Conservation (phyloP, 2,113 vertebrate genomes). For the Pungitius pungitius region DNA sequence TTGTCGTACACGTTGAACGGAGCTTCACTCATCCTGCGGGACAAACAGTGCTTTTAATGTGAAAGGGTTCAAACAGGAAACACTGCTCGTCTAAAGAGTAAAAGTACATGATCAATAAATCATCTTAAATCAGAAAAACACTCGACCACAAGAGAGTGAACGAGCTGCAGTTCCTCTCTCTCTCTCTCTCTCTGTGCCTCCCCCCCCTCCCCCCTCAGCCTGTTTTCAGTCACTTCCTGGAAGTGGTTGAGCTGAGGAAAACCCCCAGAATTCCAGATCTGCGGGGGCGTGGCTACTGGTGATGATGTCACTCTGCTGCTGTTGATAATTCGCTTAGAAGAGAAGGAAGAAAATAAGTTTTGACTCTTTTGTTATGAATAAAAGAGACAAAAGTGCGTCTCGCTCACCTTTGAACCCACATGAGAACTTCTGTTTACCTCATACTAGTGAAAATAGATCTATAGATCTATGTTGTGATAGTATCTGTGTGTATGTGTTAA, state of each 20-base stretch:
- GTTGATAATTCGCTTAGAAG: neutral
- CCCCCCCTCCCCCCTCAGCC: slow-evolving; percentile 9
- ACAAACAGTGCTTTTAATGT: neutral
- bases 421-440: too few relatives aligned
- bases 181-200: neutral
- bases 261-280: slow-evolving; percentile 81
- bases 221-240: slow-evolving; percentile 80
- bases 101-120: neutral
- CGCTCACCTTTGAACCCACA: too few relatives aligned
- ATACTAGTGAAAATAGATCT: too few relatives aligned
- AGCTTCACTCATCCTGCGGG: slow-evolving; percentile 78
- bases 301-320: slow-evolving; percentile 45
- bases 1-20: slow-evolving; percentile 73
- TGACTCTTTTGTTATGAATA: too few relatives aligned
- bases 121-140: too few relatives aligned
- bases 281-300: slow-evolving; percentile 30
- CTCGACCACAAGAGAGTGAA: too few relatives aligned
- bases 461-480: too few relatives aligned
- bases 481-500: too few relatives aligned
- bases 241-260: slow-evolving; percentile 79
- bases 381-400: too few relatives aligned
- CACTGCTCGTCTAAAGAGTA: neutral
- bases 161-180: neutral
- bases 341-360: neutral
- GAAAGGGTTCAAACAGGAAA: neutral